These are phyloP conservation scores for Proisotoma minuta DNA, from an alignment of 2,888 invertebrate species.

Conservation along the genomic window DNA sequence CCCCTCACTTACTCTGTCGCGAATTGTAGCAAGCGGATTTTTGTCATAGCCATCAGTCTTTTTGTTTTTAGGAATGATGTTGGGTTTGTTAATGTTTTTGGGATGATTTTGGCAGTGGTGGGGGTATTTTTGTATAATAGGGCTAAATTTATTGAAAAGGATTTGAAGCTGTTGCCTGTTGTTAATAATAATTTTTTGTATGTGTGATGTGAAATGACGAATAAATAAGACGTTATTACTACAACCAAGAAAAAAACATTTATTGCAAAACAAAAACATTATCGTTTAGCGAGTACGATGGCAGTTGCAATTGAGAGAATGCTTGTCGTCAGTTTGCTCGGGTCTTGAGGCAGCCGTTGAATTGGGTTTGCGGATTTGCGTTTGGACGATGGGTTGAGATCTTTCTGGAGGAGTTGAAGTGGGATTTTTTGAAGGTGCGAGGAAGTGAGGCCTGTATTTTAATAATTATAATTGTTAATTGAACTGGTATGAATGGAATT, in stretches of 20 bases:
- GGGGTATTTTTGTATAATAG: constrained; percentile 90
- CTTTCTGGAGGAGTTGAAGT: too few relatives aligned
- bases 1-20: constrained; percentile 93
- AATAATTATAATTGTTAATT: too few relatives aligned
- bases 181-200: constrained; percentile 9
- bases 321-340: background rate
- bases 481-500: too few relatives aligned
- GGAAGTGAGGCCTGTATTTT: too few relatives aligned
- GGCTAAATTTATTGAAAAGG: constrained; percentile 52
- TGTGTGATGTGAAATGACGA: too few relatives aligned
- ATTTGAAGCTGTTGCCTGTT: background rate
- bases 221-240: background rate
- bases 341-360: background rate
- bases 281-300: background rate
- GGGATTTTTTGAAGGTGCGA: too few relatives aligned
- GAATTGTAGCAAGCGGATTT: constrained; percentile 88
- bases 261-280: too few relatives aligned
- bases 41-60: constrained; percentile 82
- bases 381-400: too few relatives aligned
- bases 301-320: background rate
- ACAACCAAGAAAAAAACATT: too few relatives aligned
- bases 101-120: constrained; percentile 82
- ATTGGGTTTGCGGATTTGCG: background rate
- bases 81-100: constrained; percentile 74
- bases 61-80: constrained; percentile 87